A percentile compares a stretch with the other conserved stretches of the same genome.
These are phyloP conservation scores for Corvus hawaiiensis DNA, from an alignment of 2,113 vertebrate genomes.

Conservation along the genomic window DNA sequence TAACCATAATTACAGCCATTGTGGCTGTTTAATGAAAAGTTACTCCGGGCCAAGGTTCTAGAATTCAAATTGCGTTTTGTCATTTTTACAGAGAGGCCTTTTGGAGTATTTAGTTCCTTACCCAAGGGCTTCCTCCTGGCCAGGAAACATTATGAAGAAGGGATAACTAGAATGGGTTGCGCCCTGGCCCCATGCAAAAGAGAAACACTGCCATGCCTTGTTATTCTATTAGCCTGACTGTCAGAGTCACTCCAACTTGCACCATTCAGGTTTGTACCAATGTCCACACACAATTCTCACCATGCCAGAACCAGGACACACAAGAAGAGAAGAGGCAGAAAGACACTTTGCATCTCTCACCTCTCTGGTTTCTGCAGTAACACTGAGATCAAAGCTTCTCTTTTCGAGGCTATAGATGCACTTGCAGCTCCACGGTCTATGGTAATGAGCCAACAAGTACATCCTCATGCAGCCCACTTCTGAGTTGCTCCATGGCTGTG, in stretches of 20 bases:
- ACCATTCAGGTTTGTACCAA: not conserved
- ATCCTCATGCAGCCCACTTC: not conserved
- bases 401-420: not conserved
- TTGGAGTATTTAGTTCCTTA: not conserved
- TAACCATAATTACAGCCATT: conserved; percentile 17
- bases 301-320: not conserved
- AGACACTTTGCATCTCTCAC: not conserved
- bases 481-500: not conserved
- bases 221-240: not conserved
- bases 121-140: not conserved
- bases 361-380: not conserved
- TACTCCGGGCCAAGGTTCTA: conserved; percentile 29
- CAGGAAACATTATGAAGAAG: not conserved
- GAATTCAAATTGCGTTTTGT: conserved; percentile 27
- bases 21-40: conserved; percentile 52
- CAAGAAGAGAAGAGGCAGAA: not conserved
- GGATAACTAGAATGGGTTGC: not conserved
- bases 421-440: not conserved
- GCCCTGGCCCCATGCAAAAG: not conserved
- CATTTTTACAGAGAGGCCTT: not conserved
- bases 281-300: not conserved
- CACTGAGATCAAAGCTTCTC: not conserved
- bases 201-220: not conserved
- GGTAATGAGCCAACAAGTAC: not conserved
- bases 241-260: not conserved